Conservation (phyloP, 2,113 vertebrate species). For the Myiozetetes cayanensis region DNA sequence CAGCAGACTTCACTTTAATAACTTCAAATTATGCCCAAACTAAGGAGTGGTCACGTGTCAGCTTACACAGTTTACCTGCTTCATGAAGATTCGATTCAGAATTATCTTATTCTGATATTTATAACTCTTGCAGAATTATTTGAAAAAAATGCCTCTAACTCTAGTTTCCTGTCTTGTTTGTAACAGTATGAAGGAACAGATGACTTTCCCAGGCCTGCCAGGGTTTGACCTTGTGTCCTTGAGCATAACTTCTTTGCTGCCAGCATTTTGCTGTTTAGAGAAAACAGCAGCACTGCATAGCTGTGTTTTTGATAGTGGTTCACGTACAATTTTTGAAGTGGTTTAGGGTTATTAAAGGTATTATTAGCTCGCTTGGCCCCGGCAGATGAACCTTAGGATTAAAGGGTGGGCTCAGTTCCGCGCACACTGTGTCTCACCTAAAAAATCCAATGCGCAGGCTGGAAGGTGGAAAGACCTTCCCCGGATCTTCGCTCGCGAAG, state of each 20-base stretch:
- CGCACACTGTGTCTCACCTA: too few species aligned
- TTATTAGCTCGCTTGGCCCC: too few species aligned
- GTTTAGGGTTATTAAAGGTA: not conserved
- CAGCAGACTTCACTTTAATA: not conserved
- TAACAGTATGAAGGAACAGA: not conserved
- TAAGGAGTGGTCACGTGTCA: not conserved
- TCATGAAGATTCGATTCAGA: not conserved
- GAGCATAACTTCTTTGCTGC: not conserved
- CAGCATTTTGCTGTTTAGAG: not conserved
- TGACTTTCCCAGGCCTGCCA: not conserved
- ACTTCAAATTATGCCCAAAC: not conserved
- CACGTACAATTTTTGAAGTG: not conserved
- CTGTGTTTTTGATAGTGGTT: not conserved
- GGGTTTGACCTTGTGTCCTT: conserved; percentile 19
- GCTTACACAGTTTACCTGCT: not conserved
- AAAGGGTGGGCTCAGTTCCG: too few species aligned
- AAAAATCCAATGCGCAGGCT: too few species aligned
- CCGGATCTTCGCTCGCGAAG: too few species aligned
- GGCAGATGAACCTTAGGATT: too few species aligned
- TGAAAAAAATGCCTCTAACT: not conserved
- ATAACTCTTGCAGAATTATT: not conserved
- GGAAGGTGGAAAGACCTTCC: too few species aligned
- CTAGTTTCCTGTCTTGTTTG: not conserved
- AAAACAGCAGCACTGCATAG: not conserved
- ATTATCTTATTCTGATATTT: not conserved